Evolutionary conservation across 2,797 vertebrate species (phyloP).

Genomic region (Enteromius afrohamiltoni): DNA sequence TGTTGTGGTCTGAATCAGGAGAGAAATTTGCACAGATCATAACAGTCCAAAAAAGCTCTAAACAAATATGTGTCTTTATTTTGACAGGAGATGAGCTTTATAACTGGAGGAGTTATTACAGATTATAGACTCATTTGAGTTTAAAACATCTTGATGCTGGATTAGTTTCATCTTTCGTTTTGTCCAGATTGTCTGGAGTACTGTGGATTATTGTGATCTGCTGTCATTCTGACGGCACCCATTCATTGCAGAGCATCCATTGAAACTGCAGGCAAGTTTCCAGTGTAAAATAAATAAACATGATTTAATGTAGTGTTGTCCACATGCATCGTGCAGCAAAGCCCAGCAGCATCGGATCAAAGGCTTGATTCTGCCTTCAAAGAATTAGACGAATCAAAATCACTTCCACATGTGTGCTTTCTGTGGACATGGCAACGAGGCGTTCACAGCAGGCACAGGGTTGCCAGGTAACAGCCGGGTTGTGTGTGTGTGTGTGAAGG

Average conservation of each 20-base stretch:
- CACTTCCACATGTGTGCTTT: slow-evolving; percentile 53
- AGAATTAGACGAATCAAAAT: neutral
- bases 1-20: too few species aligned
- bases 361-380: neutral
- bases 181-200: neutral
- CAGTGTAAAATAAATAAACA: neutral
- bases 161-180: neutral
- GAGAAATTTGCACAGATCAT: too few species aligned
- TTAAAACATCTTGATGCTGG: too few species aligned
- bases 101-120: too few species aligned
- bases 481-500: slow-evolving; percentile 57
- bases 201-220: neutral
- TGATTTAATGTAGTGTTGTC: neutral
- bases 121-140: too few species aligned
- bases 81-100: too few species aligned
- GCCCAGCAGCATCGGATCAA: neutral
- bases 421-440: slow-evolving; percentile 54
- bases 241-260: neutral
- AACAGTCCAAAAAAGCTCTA: too few species aligned
- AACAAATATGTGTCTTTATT: too few species aligned
- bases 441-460: neutral
- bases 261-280: neutral
- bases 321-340: neutral
- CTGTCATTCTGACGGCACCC: neutral
- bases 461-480: slow-evolving; percentile 62